A percentile compares a stretch with the other conserved stretches of the same genome.
phyloP scores from a whole-genome alignment of 2,888 invertebrate genomes.

The Alcis repandata region DNA sequence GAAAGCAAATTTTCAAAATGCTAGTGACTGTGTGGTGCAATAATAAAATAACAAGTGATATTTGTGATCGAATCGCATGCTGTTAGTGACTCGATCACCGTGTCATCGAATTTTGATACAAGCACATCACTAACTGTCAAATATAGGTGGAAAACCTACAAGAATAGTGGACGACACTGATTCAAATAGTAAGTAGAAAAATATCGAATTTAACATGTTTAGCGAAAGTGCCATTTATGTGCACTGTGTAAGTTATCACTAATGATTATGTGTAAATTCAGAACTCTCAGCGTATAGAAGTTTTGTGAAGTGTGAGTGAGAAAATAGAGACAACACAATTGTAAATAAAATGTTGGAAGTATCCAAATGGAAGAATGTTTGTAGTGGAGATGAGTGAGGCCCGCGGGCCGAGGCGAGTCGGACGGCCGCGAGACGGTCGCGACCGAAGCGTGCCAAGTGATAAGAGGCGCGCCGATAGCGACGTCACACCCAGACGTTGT shows the following conservation, averaged over 20 bases:
- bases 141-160: constrained; percentile 78
- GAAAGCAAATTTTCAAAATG: constrained; percentile 67
- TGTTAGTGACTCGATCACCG: constrained; percentile 70
- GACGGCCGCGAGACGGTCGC: constrained; percentile 81
- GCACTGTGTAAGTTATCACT: background rate
- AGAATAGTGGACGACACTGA: constrained; percentile 82
- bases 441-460: constrained; percentile 86
- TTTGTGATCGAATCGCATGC: constrained; percentile 70
- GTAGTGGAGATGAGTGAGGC: constrained; percentile 71
- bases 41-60: constrained; percentile 63
- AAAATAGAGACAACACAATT: constrained; percentile 39
- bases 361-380: constrained; percentile 67
- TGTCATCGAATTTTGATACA: constrained; percentile 73
- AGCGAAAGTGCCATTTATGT: constrained; percentile 14
- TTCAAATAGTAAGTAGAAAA: constrained; percentile 82
- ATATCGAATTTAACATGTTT: constrained; percentile 7
- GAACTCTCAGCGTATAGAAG: constrained; percentile 11
- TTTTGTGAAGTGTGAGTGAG: constrained; percentile 29
- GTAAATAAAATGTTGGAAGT: constrained; percentile 59
- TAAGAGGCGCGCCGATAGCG: constrained; percentile 86
- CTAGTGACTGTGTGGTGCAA: constrained; percentile 77
- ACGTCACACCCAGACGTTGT: constrained; percentile 87
- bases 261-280: constrained; percentile 13
- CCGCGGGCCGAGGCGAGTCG: constrained; percentile 72
- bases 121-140: constrained; percentile 78